Evolutionary conservation across 2,888 invertebrate genomes (phyloP), one percentile per base, ranked within the genome.

Genomic region (Cenopis cana): DNA sequence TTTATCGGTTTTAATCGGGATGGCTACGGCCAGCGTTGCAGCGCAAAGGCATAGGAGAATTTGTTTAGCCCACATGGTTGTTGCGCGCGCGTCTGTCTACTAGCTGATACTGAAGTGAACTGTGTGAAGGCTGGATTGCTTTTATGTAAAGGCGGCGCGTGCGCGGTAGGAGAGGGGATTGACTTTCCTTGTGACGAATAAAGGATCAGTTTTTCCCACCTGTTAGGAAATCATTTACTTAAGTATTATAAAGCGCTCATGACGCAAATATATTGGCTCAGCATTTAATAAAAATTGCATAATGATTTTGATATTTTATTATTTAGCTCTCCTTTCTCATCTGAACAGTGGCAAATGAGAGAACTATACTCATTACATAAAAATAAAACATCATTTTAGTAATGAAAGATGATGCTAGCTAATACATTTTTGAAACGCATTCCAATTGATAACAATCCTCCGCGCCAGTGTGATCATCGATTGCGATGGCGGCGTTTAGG

Each of bases 151-250:
- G 8, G 1, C 12, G 57, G 20, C 56, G 36, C 18, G n/a, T 20
- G 57, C 57, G 57, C 38, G 3, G 38, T 18, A 18, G 38, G 0
- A 6, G 38, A 12, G 38, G 12, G 38, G 38, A 38, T 12, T 20
- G 57, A 17, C 60, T 29, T 50, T 50, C 52, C 50, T 62, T 18
- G 33, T 62, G 61, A 50, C 36, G 62, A 62, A 52, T 17, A n/a
- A 52, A 18, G 52, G 20, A 54, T 20, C 33, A 20, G 64, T 52
- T 20, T 50, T 54, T 64, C n/a, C 52, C 64, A 36, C n/a, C 9
- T 6, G 5, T 60, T 36, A 38, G 52, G n/a, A 62, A 52, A 62
- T 50, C 20, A 49, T 49, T 49, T 17, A 24, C 20, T 46, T 36
- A 18, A n/a, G 36, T 11, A 56, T 11, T 36, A 54, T 29, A 10